Evolutionary conservation across 2,113 vertebrate species (phyloP).

Genomic region (Apaloderma vittatum): DNA sequence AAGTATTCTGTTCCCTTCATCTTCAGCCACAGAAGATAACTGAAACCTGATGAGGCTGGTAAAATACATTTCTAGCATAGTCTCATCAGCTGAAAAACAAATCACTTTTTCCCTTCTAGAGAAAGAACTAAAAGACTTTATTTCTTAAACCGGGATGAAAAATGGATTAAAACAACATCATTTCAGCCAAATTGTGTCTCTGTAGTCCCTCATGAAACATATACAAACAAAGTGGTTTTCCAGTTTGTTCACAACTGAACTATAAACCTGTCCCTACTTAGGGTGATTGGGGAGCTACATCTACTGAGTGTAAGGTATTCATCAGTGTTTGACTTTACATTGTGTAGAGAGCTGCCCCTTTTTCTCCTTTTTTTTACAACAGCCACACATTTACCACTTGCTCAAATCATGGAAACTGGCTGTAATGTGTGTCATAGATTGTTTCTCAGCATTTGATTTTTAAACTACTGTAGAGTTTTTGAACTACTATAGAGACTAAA

Average conservation of each 20-base stretch:
- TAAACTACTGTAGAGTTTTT: neutral
- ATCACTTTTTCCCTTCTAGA: neutral
- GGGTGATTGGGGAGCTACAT: neutral
- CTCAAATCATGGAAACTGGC: neutral
- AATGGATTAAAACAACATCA: neutral
- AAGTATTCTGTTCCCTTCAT: neutral
- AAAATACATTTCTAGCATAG: neutral
- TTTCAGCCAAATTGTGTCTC: neutral
- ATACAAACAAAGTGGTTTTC: neutral
- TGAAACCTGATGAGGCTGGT: neutral
- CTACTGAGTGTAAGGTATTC: neutral
- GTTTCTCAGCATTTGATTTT: neutral
- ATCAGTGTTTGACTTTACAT: neutral
- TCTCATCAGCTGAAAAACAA: neutral
- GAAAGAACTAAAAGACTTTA: neutral
- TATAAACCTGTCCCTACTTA: neutral
- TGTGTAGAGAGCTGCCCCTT: neutral
- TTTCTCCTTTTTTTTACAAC: neutral
- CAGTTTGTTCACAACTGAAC: neutral
- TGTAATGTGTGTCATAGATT: neutral
- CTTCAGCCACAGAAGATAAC: neutral
- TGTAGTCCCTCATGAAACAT: neutral
- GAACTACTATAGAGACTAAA: neutral
- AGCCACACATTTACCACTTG: neutral
- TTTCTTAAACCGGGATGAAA: neutral